Conservation (phyloP, 2,888 invertebrate species). For the Endotricha flammealis region DNA sequence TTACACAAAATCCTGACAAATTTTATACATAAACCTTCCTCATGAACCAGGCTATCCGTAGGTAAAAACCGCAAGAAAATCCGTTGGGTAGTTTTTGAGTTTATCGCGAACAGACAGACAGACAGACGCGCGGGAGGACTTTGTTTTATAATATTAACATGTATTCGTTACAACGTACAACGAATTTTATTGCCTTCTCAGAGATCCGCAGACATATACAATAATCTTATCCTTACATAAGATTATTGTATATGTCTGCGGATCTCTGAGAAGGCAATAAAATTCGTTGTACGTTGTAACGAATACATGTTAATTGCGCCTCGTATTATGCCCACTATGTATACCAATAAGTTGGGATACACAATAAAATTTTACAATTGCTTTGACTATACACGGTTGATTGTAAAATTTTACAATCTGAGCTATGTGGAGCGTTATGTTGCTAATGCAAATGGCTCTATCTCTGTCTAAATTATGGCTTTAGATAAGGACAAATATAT, state of each 20-base stretch:
- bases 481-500: not conserved
- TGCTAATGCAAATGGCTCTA: not conserved
- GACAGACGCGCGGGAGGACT: no score
- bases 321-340: no score
- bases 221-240: no score
- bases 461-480: not conserved
- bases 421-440: slow-evolving; percentile 11
- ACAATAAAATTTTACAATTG: slow-evolving; percentile 34
- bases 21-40: no score
- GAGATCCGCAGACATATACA: not conserved
- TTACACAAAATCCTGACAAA: no score
- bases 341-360: slow-evolving; percentile 18
- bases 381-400: slow-evolving; percentile 23
- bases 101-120: no score
- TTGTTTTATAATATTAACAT: no score
- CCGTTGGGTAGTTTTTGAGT: no score
- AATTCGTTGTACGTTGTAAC: slow-evolving; percentile 25
- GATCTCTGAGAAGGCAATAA: slow-evolving; percentile 5
- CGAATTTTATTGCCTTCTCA: slow-evolving; percentile 8
- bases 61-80: no score
- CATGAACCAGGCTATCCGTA: no score
- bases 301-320: slow-evolving; percentile 37
- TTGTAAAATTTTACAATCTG: slow-evolving; percentile 51
- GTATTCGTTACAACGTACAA: slow-evolving; percentile 30
- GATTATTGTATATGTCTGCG: no score